These are phyloP conservation scores for Sceliomorpha sp. DNA, from an alignment of 2,888 invertebrate species.

Conservation along the genomic window DNA sequence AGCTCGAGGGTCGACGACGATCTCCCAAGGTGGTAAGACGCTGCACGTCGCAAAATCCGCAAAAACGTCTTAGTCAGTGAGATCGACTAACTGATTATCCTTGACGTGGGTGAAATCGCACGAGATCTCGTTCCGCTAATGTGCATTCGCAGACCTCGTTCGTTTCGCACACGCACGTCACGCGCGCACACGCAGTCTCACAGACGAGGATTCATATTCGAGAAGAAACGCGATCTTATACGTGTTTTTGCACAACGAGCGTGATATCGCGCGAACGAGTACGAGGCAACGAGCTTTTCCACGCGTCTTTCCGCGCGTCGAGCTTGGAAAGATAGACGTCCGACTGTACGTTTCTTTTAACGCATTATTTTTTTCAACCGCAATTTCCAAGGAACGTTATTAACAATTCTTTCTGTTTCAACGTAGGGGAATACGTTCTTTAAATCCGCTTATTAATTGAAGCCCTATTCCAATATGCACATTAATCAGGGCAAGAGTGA, in stretches of 20 bases:
- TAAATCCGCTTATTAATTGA: too few relatives aligned
- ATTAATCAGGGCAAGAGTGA: too few relatives aligned
- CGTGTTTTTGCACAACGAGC: background rate
- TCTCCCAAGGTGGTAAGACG: constrained; percentile 60
- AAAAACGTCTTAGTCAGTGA: constrained; percentile 45
- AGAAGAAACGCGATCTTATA: background rate
- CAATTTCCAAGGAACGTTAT: too few relatives aligned
- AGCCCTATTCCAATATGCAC: too few relatives aligned
- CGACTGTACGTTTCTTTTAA: too few relatives aligned
- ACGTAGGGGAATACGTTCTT: too few relatives aligned
- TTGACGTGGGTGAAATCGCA: constrained; percentile 9
- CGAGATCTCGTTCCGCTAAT: constrained; percentile 7
- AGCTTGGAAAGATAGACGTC: too few relatives aligned
- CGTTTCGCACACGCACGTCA: background rate
- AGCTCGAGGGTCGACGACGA: constrained; percentile 66
- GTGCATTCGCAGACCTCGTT: background rate
- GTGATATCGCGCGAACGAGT: background rate
- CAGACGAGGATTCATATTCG: background rate
- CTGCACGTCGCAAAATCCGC: constrained; percentile 48
- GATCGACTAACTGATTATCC: constrained; percentile 18
- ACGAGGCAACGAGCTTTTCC: background rate
- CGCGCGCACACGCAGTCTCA: too few relatives aligned
- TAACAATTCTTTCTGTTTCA: too few relatives aligned
- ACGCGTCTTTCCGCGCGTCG: too few relatives aligned
- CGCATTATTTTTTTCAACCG: too few relatives aligned